These are phyloP conservation scores for Tragopan temminckii DNA, from an alignment of 2,797 vertebrate genomes.

Conservation along the genomic window DNA sequence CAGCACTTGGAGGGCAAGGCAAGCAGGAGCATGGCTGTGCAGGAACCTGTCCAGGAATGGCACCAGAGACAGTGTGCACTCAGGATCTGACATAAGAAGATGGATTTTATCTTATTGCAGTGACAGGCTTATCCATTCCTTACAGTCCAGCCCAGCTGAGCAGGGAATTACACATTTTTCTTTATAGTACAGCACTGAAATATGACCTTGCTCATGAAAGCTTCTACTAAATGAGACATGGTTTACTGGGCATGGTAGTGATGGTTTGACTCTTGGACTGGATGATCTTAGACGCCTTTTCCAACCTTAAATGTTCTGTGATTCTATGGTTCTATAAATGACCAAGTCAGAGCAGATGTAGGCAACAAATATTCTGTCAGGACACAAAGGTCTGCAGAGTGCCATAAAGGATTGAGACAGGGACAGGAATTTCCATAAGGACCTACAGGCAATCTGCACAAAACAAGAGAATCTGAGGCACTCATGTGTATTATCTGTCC, in stretches of 20 bases:
- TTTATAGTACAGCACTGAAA: background rate
- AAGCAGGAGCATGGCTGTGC: background rate
- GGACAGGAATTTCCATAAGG: background rate
- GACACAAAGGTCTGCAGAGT: background rate
- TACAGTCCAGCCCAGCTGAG: background rate
- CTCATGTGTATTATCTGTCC: background rate
- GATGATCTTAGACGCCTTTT: no score
- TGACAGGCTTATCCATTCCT: background rate
- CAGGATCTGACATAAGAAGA: fast-evolving
- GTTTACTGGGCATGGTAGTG: no score
- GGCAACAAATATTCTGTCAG: background rate
- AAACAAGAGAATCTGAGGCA: background rate
- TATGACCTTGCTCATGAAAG: background rate
- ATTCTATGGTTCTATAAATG: background rate
- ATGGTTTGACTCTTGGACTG: no score
- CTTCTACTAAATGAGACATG: background rate
- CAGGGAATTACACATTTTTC: background rate
- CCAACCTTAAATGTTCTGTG: no score
- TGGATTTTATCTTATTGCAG: background rate
- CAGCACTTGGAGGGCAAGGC: fast-evolving
- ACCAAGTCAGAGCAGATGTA: background rate
- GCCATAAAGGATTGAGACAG: background rate
- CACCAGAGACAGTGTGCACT: background rate
- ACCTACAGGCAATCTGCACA: background rate
- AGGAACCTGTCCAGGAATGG: background rate